Base-by-base conservation (phyloP, 2,888 invertebrate genomes). In the Yponomeuta evonymella region DNA sequence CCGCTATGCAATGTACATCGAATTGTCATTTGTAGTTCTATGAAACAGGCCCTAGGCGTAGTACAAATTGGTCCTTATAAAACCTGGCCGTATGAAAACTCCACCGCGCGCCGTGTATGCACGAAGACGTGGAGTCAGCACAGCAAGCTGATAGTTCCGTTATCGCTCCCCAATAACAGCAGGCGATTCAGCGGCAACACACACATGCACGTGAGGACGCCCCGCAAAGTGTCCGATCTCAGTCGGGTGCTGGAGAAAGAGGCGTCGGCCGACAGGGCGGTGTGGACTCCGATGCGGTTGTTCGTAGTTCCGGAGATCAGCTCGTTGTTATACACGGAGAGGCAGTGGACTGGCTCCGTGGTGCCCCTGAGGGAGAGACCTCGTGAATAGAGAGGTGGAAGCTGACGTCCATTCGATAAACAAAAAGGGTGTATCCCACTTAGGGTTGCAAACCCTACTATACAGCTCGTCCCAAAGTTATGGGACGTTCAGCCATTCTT, bases 271-370 rank as follows among this genome's bases (percentile, higher is more conserved):
- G 95, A 95, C 15, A 94, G 92, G 0, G 94, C 92, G 0, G 96
- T 95, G 86, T 97, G 97, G 68, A 97, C 97, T 23, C 98, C 97
- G 76, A 98, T 96, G 51, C 97, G 94, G 85, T 98, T 99, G 73
- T 97, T 98, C 0, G 98, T 98, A 0, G 98, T 98, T 48, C 97
- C 98, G 9, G 97, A 96, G 74, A 98, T 95, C 73, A 99, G 89
- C 85, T 97, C 97, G 77, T 94, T 94, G 81, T 96, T 95, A 86
- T 96, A 96, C 65, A 95, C 94, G 65, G 95, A 94, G 73, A 98
- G 94, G 79, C 97, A 97, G 88, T 98, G 98, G 2, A 98, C 97
- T 0, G 98, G 98, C 83, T 98, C 98, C 1, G 97, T 96, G 70
- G 96, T 95, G 73, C 98, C 98, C 92, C 97, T 97, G 88, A 73